A percentile compares a stretch with the other conserved stretches of the same genome.
These are phyloP conservation scores for Aphidius colemani DNA, from an alignment of 2,888 invertebrate genomes.

Conservation along the genomic window DNA sequence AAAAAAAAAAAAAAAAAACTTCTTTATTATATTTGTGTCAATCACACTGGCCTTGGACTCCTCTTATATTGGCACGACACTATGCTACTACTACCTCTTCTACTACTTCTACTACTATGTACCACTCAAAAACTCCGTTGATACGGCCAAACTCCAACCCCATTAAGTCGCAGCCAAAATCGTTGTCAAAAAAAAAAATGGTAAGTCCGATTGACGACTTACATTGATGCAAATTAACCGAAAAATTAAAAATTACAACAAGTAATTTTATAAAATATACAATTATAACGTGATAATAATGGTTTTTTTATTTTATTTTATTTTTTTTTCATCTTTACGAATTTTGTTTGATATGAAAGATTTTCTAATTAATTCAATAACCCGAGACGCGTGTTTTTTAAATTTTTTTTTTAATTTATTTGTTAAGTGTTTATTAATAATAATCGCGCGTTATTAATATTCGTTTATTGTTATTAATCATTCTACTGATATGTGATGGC, in stretches of 20 bases:
- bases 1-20: constrained; percentile 34
- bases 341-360: constrained; percentile 22
- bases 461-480: no score
- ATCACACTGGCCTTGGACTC: constrained; percentile 61
- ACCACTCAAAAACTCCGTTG: constrained; percentile 59
- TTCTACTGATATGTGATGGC: no score
- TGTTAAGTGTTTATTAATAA: no score
- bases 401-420: no score
- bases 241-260: constrained; percentile 12
- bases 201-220: constrained; percentile 61
- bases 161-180: constrained; percentile 62
- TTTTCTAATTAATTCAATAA: constrained; percentile 22
- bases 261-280: background rate
- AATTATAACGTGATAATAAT: constrained; percentile 11
- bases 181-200: constrained; percentile 62
- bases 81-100: constrained; percentile 53
- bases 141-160: constrained; percentile 56
- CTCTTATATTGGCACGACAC: constrained; percentile 61
- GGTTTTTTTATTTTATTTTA: constrained; percentile 16
- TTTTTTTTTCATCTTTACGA: constrained; percentile 12
- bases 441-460: no score
- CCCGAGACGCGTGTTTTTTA: constrained; percentile 17
- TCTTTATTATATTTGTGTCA: constrained; percentile 61
- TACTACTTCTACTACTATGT: constrained; percentile 54
- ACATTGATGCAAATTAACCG: constrained; percentile 51